phyloP scores from a whole-genome alignment of 2,113 vertebrate species.

The Catharus bicknelli region DNA sequence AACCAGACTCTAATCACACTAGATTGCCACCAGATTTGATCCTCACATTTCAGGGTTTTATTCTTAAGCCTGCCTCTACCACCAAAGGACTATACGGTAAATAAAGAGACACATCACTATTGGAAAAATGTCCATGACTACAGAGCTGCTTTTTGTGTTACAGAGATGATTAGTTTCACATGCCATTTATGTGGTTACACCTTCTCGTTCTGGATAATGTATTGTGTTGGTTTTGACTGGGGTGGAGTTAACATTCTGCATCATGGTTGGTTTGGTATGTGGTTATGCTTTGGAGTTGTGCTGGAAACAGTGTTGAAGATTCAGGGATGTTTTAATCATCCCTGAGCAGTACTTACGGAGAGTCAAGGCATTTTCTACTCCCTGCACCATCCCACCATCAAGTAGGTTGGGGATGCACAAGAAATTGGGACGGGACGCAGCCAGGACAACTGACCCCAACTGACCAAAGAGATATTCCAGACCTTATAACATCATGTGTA shows the following conservation, averaged over 20 bases:
- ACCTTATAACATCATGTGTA: neutral
- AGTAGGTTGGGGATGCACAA: neutral
- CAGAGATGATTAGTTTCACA: neutral
- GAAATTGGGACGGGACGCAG: neutral
- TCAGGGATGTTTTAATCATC: neutral
- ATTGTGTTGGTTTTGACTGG: neutral
- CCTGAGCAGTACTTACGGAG: neutral
- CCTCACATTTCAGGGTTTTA: neutral
- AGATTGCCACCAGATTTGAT: neutral
- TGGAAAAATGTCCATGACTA: neutral
- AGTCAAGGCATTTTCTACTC: neutral
- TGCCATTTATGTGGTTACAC: neutral
- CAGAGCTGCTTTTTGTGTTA: neutral
- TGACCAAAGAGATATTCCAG: neutral
- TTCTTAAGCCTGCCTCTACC: neutral
- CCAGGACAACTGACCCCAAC: neutral
- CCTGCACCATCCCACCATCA: fast-evolving
- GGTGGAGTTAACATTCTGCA: neutral
- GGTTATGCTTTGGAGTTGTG: neutral
- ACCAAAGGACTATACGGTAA: neutral
- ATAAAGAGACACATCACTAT: neutral
- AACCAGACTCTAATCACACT: neutral
- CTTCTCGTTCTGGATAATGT: neutral
- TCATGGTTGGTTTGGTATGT: neutral
- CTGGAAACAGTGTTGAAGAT: neutral